phyloP scores from a whole-genome alignment of 2,113 vertebrate species.

The Percina caprodes region DNA sequence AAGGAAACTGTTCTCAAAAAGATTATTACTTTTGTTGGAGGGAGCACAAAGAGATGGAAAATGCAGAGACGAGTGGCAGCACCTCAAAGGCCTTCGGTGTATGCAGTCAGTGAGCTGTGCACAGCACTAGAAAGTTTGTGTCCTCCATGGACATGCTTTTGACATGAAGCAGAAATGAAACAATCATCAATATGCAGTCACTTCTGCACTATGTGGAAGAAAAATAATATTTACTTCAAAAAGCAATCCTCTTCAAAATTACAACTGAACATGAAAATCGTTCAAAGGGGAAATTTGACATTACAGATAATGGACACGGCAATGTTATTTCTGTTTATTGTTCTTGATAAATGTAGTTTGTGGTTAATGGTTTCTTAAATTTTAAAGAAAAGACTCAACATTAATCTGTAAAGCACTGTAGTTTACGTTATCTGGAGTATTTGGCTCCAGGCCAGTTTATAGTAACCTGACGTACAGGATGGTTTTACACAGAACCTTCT shows the following conservation, averaged over 20 bases:
- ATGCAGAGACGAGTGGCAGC: slow-evolving; percentile 74
- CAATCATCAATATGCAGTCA: slow-evolving; percentile 42
- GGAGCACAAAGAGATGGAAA: slow-evolving; percentile 62
- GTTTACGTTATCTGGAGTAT: neutral
- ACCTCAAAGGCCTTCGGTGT: slow-evolving; percentile 72
- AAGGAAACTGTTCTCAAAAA: slow-evolving; percentile 62
- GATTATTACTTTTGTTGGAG: slow-evolving; percentile 74
- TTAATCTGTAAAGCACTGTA: neutral
- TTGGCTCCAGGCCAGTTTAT: neutral
- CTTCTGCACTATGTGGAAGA: slow-evolving; percentile 24
- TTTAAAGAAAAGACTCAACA: neutral
- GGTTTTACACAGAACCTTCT: too few species aligned
- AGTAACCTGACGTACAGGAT: neutral
- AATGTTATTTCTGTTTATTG: slow-evolving; percentile 1
- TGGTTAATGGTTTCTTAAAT: neutral
- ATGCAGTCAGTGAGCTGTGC: slow-evolving; percentile 59
- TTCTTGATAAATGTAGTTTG: neutral
- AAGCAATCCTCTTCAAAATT: slow-evolving; percentile 5
- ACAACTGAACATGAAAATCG: slow-evolving; percentile 34
- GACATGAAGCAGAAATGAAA: slow-evolving; percentile 58
- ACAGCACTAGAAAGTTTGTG: slow-evolving; percentile 51
- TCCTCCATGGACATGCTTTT: slow-evolving; percentile 62
- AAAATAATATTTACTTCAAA: slow-evolving; percentile 46
- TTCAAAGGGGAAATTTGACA: slow-evolving; percentile 20
- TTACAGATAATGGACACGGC: slow-evolving; percentile 10